Conservation (phyloP, 2,888 invertebrate genomes). For the Temnothorax ravouxi region DNA sequence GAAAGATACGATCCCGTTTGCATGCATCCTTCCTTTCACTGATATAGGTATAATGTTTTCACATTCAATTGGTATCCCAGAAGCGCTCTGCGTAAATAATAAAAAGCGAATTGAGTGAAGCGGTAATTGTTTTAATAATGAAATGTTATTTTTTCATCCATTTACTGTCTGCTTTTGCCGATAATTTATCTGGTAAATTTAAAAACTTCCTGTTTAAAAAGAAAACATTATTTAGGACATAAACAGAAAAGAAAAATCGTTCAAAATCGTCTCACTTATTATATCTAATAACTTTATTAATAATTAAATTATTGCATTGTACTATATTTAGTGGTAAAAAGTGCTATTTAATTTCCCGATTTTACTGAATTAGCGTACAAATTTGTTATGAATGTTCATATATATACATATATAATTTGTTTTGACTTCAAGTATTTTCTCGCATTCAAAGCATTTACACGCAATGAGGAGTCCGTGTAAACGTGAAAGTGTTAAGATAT, state of each 20-base stretch:
- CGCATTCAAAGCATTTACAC: background rate
- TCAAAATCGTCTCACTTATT: background rate
- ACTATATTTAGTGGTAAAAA: background rate
- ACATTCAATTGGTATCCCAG: background rate
- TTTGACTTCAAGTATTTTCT: background rate
- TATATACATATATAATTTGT: background rate
- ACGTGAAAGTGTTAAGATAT: constrained; percentile 51
- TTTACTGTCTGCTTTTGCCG: background rate
- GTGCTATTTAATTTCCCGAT: background rate
- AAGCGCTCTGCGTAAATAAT: background rate
- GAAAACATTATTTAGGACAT: no score
- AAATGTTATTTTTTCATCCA: background rate
- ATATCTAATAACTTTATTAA: background rate
- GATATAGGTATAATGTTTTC: background rate
- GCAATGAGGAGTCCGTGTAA: constrained; percentile 20
- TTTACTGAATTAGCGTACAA: background rate
- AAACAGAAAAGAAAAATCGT: background rate
- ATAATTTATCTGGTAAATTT: background rate
- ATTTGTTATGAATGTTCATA: background rate
- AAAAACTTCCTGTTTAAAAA: background rate
- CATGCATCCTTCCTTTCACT: constrained; percentile 40
- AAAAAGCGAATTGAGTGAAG: background rate
- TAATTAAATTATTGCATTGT: background rate
- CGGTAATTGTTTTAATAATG: background rate
- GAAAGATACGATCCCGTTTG: constrained; percentile 16